Evolutionary conservation across 2,888 invertebrate genomes (phyloP), one percentile per base, ranked within the genome.

Genomic region (Eupsilia transversa): DNA sequence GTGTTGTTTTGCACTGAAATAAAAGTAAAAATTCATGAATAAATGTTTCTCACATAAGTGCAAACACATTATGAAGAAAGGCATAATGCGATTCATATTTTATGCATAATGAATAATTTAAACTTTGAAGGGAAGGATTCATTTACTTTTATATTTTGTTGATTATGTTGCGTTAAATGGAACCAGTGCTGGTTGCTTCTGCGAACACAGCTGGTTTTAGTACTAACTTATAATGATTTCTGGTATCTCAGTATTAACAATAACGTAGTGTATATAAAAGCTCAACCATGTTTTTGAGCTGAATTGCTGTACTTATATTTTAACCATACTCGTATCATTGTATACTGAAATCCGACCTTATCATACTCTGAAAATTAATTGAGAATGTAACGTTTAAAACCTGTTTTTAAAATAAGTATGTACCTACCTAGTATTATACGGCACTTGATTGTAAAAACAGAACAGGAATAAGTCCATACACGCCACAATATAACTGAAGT

Each of bases 61-160:
- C 33, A n/a, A 63, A 76, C 35, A 43, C 20, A 59, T 59, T 54
- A 64, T 52, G 49, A 63, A 82, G 56, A 43, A 35, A 63, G 33
- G 30, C 49, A 46, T 64, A 59, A 52, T 46, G 10, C n/a, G 41
- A 52, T 76, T 82, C 49, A 64, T 30, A 76, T 30, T 35, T 27
- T 65, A 65, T 59, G 65, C 63, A 54, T 81, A 33, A 77, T 74
- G 56, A 77, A 82, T 82, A 59, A 59, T 77, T 82, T 82, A 46
- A 57, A 52, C 77, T 23, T 33, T 27, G 38, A 54, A 65, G 38
- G 33, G 14, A 43, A 43, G 9, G n/a, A 63, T 52, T 81, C 7
- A 41, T 46, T 56, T 20, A 35, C 23, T 27, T 59, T 38, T 35
- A 14, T 5, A 14, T 27, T 35, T 17, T 78, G 35, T 20, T 52